These are phyloP conservation scores for Mobula hypostoma DNA, from an alignment of 2,113 vertebrate genomes.

Conservation along the genomic window DNA sequence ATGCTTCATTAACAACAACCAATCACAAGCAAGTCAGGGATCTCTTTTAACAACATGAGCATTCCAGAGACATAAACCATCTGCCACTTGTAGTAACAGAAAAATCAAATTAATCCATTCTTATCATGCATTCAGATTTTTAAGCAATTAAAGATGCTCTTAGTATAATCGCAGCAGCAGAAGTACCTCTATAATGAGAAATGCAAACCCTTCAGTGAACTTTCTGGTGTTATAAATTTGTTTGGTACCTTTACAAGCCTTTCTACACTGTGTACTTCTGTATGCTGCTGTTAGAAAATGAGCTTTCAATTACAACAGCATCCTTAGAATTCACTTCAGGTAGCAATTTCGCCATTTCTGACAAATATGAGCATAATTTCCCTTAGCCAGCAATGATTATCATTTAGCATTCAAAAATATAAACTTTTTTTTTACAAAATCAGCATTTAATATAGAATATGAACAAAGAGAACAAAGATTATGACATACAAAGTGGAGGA, in stretches of 20 bases:
- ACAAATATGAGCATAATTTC: not conserved
- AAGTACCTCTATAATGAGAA: slow-evolving; percentile 97
- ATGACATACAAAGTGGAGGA: too few relatives aligned
- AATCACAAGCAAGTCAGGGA: slow-evolving; percentile 99
- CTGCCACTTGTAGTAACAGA: slow-evolving; percentile 99
- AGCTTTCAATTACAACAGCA: slow-evolving; percentile 31
- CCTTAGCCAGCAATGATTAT: not conserved
- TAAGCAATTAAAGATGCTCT: slow-evolving; percentile 99
- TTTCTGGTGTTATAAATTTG: slow-evolving; percentile 94
- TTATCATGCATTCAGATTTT: slow-evolving; percentile 99
- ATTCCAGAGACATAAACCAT: slow-evolving; percentile 99
- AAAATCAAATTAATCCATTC: slow-evolving; percentile 99
- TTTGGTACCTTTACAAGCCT: slow-evolving; percentile 99
- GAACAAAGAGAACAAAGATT: not conserved
- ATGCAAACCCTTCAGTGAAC: slow-evolving; percentile 98
- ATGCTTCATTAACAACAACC: slow-evolving; percentile 99
- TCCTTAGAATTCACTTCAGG: not conserved
- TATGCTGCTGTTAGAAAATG: slow-evolving; percentile 31
- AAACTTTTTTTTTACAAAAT: too few relatives aligned
- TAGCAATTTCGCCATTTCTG: slow-evolving; percentile 4
- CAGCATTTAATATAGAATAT: not conserved
- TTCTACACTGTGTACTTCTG: slow-evolving; percentile 65
- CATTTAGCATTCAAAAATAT: slow-evolving; percentile 10
- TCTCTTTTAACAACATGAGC: slow-evolving; percentile 99
- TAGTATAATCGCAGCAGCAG: slow-evolving; percentile 97